phyloP scores from a whole-genome alignment of 2,888 invertebrate species.

The Sturmia bella region DNA sequence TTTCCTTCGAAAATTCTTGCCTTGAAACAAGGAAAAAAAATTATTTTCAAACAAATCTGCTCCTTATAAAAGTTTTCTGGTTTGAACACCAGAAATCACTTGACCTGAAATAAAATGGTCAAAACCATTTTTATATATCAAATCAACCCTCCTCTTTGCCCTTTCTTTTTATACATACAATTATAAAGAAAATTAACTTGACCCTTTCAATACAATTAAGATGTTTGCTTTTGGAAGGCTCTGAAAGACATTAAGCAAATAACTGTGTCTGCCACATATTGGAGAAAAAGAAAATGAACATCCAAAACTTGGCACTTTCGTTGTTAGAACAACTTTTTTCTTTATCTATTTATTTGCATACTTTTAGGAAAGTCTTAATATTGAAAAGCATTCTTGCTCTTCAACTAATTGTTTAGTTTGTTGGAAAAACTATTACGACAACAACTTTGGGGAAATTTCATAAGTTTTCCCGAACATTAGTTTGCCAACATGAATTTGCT shows the following conservation, averaged over 20 bases:
- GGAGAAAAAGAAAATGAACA: not conserved
- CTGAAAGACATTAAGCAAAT: conserved; percentile 38
- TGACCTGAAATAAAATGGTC: conserved; percentile 48
- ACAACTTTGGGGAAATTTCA: conserved; percentile 22
- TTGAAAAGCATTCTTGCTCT: conserved; percentile 28
- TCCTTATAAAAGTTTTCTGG: not conserved
- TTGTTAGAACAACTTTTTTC: not conserved
- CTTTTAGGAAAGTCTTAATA: conserved; percentile 39
- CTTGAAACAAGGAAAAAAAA: too few relatives aligned
- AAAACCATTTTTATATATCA: not conserved
- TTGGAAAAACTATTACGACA: conserved; percentile 18
- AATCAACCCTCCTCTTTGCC: not conserved
- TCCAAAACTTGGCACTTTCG: not conserved
- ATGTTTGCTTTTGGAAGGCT: conserved; percentile 21
- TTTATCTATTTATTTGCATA: conserved; percentile 8
- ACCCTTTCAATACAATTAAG: conserved; percentile 53
- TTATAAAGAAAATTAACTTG: conserved; percentile 23
- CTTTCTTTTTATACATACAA: not conserved
- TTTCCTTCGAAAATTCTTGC: too few relatives aligned
- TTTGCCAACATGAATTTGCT: conserved; percentile 3
- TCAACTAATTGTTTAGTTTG: conserved; percentile 43
- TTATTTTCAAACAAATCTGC: too few relatives aligned
- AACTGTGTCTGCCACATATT: not conserved
- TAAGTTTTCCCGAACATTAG: conserved; percentile 49
- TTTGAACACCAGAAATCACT: conserved; percentile 18